Conservation (phyloP, 2,888 invertebrate genomes). For the Melanchra persicariae region DNA sequence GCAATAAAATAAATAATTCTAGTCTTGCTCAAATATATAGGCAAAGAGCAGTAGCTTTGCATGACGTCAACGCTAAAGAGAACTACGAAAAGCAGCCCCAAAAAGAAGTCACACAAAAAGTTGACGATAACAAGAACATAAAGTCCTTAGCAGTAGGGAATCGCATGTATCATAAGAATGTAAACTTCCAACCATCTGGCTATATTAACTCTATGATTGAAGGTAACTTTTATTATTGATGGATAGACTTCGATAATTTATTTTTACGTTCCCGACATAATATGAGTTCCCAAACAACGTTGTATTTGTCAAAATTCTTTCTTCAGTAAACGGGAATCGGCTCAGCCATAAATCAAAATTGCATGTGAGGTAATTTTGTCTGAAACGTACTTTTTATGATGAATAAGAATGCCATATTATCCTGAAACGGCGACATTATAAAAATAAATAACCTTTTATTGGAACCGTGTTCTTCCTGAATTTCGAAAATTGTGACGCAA, state of each 20-base stretch:
- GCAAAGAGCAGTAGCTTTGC: no score
- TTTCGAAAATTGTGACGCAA: neutral
- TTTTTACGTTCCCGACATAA: conserved; percentile 56
- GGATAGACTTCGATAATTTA: conserved; percentile 66
- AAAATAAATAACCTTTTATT: conserved; percentile 37
- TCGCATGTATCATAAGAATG: conserved; percentile 11
- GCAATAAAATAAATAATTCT: neutral
- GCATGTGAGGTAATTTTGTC: conserved; percentile 56
- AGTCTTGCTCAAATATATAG: neutral
- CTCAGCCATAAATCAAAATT: conserved; percentile 57
- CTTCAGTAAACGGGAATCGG: conserved; percentile 39
- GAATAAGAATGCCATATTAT: conserved; percentile 46
- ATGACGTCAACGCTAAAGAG: no score
- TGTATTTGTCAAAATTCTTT: conserved; percentile 53
- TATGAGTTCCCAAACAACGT: conserved; percentile 50
- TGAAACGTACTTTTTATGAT: conserved; percentile 54
- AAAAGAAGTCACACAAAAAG: neutral
- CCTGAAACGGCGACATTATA: conserved; percentile 23
- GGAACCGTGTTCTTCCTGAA: conserved; percentile 22
- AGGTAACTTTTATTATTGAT: conserved; percentile 67
- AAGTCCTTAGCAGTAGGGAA: conserved; percentile 13
- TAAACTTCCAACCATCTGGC: conserved; percentile 40
- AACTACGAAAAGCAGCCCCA: neutral
- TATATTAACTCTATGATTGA: conserved; percentile 57
- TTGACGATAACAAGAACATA: neutral